Evolutionary conservation across 2,888 invertebrate species (phyloP), one percentile per base, ranked within the genome.

Genomic region (Sphecodes monilicornis): DNA sequence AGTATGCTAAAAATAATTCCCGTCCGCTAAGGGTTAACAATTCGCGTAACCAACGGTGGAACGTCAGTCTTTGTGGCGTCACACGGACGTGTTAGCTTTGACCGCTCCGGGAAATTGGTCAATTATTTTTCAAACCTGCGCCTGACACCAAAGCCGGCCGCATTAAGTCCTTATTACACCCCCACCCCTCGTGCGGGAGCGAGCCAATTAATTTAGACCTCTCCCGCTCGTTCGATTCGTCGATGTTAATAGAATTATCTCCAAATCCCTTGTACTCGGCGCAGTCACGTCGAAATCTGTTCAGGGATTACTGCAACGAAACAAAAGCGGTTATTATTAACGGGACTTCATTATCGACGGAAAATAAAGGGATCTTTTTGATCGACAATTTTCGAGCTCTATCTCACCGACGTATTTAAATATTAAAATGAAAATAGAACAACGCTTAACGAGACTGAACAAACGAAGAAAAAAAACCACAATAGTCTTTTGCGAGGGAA

Each of bases 201-300:
- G 26, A 57, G 76, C 41, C 64, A 77, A 85, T 85, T 85, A 85
- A 84, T 84, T 64, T 73, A 76, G 54, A 68, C 57, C 76, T 84
- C 76, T n/a, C 73, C 72, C 60, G 43, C 43, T 18, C 73, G 76
- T 74, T 74, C 57, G 73, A 73, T 85, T 85, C 71, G 29, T 70
- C 72, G 76, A 54, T 69, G 78, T 29, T 72, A 72, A 81, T 74
- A 76, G 54, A 78, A 85, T 81, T 79, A 72, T 57, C 80, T 57
- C 73, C 32, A 68, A 84, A 77, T 76, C 75, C 60, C 32, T 29
- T 41, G 29, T 36, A 39, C 41, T 50, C 54, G 10, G 18, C 22
- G 39, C 36, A 29, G 50, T 32, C 39, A 46, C 74, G 74, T 79
- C 82, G 66, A 78, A 81, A 72, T 81, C 36, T 29, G 36, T 2